Percentiles rank a stretch among this genome's conserved stretches.
phyloP scores from a whole-genome alignment of 2,888 invertebrate species.

The Athalia circularis region DNA sequence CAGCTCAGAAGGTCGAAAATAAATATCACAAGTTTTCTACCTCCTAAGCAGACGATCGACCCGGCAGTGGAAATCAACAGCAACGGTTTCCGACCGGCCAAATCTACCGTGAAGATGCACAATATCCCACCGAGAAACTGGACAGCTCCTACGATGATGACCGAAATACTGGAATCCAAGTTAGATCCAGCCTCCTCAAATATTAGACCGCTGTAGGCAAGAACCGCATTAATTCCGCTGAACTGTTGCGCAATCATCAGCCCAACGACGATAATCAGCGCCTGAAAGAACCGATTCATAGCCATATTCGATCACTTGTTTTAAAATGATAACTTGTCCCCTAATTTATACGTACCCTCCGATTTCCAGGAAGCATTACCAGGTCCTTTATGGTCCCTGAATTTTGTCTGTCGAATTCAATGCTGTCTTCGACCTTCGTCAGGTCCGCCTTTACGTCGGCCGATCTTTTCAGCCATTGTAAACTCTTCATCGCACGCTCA shows the following conservation, averaged over 20 bases:
- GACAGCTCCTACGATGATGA: conserved; percentile 44
- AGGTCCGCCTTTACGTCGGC: conserved; percentile 63
- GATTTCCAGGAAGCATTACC: conserved; percentile 35
- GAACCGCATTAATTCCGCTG: conserved; percentile 45
- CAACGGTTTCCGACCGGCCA: conserved; percentile 49
- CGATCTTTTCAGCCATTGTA: conserved; percentile 59
- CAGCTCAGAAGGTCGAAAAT: no score
- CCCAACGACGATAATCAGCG: conserved; percentile 42
- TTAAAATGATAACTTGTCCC: neutral
- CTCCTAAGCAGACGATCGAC: conserved; percentile 6
- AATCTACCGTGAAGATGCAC: conserved; percentile 44
- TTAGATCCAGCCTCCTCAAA: neutral
- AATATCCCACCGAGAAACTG: neutral
- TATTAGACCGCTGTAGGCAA: conserved; percentile 27
- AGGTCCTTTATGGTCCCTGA: conserved; percentile 49
- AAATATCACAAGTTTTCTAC: neutral
- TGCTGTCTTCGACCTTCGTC: conserved; percentile 56
- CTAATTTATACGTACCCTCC: conserved; percentile 24
- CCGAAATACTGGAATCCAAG: neutral
- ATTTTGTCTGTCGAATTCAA: conserved; percentile 65
- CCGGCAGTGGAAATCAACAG: conserved; percentile 41
- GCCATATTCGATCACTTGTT: neutral
- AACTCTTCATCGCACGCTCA: conserved; percentile 57
- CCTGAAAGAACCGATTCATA: neutral
- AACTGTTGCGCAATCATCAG: conserved; percentile 50